These are phyloP conservation scores for Agelaius phoeniceus DNA, from an alignment of 2,113 vertebrate species.

Conservation along the genomic window DNA sequence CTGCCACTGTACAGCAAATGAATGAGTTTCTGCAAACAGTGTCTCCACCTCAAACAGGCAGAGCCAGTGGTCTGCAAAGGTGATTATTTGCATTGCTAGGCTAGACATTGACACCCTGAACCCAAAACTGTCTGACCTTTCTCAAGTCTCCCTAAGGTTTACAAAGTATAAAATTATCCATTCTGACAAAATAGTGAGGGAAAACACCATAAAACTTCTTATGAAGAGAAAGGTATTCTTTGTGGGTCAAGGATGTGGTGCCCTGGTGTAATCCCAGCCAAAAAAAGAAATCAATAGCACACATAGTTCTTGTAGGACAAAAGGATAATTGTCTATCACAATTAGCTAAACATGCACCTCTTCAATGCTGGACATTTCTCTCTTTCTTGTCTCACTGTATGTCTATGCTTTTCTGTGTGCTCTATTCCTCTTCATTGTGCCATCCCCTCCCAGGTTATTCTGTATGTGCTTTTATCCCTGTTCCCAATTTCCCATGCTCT, in stretches of 20 bases:
- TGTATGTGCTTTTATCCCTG: neutral
- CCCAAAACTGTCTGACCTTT: neutral
- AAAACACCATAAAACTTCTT: neutral
- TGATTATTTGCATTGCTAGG: neutral
- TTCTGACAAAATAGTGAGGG: neutral
- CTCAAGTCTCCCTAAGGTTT: neutral
- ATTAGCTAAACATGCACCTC: neutral
- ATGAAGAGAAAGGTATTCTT: neutral
- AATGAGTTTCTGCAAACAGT: neutral
- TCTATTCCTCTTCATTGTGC: neutral
- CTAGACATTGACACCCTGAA: neutral
- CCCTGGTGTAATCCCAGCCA: neutral
- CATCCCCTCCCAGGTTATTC: neutral
- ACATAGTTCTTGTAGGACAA: neutral
- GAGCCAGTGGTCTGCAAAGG: neutral
- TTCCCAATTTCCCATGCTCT: slow-evolving; percentile 62
- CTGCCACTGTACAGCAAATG: neutral
- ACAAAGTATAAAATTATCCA: neutral
- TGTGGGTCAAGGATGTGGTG: neutral
- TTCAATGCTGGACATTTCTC: neutral
- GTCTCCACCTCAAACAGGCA: neutral
- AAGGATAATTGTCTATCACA: neutral
- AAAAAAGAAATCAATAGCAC: neutral
- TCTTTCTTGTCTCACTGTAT: neutral
- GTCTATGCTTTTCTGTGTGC: neutral